Conservation (phyloP, 2,797 vertebrate species). For the Alca torda region DNA sequence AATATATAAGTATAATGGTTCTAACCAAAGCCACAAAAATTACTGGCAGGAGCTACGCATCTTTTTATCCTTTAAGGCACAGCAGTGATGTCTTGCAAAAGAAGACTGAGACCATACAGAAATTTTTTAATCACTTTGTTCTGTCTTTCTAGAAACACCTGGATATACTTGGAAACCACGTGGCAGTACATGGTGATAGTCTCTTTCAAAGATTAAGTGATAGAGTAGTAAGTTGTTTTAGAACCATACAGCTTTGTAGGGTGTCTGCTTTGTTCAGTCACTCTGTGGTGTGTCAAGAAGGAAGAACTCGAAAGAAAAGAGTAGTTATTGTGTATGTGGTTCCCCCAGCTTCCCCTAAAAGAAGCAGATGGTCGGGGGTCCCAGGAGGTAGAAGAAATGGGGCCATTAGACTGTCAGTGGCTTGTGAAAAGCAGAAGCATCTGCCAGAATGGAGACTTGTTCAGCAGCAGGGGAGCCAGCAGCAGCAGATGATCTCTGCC, state of each 20-base stretch:
- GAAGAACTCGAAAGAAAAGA: background rate
- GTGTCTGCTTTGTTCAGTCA: slow-evolving; percentile 1
- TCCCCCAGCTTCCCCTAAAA: slow-evolving; percentile 29
- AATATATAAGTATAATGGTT: accelerated
- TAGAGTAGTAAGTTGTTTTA: background rate
- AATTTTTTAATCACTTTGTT: background rate
- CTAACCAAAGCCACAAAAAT: background rate
- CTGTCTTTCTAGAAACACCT: background rate
- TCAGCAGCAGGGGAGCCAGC: slow-evolving; percentile 44
- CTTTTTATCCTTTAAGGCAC: background rate
- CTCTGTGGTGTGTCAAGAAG: background rate
- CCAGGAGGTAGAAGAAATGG: slow-evolving; percentile 42
- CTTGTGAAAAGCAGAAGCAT: slow-evolving; percentile 56
- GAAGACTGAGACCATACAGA: background rate
- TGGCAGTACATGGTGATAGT: background rate
- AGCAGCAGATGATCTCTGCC: slow-evolving; percentile 50
- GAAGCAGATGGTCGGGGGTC: slow-evolving; percentile 61
- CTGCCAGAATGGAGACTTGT: slow-evolving; percentile 43
- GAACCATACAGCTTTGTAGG: background rate
- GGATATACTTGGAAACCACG: background rate
- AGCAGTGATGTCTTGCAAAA: background rate
- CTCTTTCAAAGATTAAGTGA: background rate
- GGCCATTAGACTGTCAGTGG: slow-evolving; percentile 47
- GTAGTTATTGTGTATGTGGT: background rate
- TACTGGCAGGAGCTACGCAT: background rate